These are phyloP conservation scores for Diorhabda sublineata DNA, from an alignment of 1,140 invertebrate genomes.

Conservation along the genomic window DNA sequence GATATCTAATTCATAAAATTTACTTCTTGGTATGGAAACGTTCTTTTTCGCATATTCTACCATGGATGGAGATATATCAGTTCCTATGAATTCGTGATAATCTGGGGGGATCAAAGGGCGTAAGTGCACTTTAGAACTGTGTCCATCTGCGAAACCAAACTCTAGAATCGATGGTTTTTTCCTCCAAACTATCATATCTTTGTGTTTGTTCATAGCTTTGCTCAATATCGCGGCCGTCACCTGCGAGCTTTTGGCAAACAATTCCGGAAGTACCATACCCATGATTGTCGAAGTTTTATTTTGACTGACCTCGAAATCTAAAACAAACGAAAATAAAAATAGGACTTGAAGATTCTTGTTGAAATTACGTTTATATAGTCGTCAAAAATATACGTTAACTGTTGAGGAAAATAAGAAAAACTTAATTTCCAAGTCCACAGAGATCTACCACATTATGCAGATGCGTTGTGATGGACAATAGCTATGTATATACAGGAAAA, in stretches of 20 bases:
- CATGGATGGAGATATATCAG: background rate
- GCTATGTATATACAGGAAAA: no score
- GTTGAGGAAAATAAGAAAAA: no score
- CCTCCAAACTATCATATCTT: background rate
- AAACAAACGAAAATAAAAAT: no score
- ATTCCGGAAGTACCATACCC: slow-evolving; percentile 1
- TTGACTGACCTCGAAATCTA: no score
- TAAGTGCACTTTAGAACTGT: background rate
- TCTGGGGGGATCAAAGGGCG: background rate
- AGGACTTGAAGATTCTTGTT: no score
- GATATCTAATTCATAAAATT: background rate
- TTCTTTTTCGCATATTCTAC: slow-evolving; percentile 5
- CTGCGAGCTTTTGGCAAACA: slow-evolving; percentile 8
- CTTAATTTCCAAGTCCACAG: no score
- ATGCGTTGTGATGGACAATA: no score
- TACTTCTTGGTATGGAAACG: background rate
- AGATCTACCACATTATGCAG: no score
- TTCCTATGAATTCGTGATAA: background rate
- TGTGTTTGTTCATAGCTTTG: background rate
- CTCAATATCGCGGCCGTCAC: slow-evolving; percentile 10
- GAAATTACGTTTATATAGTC: no score
- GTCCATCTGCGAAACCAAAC: background rate
- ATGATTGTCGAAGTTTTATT: background rate
- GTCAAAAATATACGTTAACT: no score
- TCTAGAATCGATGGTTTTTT: background rate